phyloP scores from a whole-genome alignment of 2,888 invertebrate genomes.

The Nomada fucata region DNA sequence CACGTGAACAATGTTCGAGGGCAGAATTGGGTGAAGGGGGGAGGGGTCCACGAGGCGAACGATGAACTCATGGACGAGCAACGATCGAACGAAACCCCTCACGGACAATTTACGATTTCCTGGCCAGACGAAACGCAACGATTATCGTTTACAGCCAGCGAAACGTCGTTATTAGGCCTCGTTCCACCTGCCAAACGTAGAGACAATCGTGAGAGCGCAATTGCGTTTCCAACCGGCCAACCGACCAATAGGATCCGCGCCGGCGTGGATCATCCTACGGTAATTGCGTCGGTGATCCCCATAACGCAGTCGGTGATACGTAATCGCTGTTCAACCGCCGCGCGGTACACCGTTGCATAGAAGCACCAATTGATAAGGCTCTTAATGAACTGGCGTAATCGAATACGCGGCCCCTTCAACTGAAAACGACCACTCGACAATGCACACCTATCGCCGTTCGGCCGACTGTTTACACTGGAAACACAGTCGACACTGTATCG shows the following conservation, averaged over 20 bases:
- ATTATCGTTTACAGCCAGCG: conserved; percentile 35
- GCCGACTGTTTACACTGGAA: conserved; percentile 31
- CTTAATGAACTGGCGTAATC: conserved; percentile 17
- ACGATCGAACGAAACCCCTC: not conserved
- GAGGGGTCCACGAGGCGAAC: not conserved
- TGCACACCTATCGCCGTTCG: conserved; percentile 9
- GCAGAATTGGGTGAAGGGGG: not conserved
- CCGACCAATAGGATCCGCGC: conserved; percentile 1
- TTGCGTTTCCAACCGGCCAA: conserved; percentile 25
- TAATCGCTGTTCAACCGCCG: not conserved
- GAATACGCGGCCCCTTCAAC: conserved; percentile 17
- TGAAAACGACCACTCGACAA: not conserved
- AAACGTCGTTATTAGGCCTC: conserved; percentile 46
- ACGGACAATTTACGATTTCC: conserved; percentile 53
- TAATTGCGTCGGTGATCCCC: not conserved
- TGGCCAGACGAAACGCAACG: conserved; percentile 29
- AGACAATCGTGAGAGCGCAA: conserved; percentile 43
- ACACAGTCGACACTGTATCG: conserved; percentile 24
- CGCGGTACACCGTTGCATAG: not conserved
- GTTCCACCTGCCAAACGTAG: conserved; percentile 49
- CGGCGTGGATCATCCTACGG: conserved; percentile 1
- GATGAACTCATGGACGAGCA: not conserved
- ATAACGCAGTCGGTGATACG: not conserved
- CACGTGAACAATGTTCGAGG: not conserved
- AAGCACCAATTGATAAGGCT: conserved; percentile 2